phyloP scores from a whole-genome alignment of 1,140 invertebrate genomes.

The Ephestia elutella region DNA sequence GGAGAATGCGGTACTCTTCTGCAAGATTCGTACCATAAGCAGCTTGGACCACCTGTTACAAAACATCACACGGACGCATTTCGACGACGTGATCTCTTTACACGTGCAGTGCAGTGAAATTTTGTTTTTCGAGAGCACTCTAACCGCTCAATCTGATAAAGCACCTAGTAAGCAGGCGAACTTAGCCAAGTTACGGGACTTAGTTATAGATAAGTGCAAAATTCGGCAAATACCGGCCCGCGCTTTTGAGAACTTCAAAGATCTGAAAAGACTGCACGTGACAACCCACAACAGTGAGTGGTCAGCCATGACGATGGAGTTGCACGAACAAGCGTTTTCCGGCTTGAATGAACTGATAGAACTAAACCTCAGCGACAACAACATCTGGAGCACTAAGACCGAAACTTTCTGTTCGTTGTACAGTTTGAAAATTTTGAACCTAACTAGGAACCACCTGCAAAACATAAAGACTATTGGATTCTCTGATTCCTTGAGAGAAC shows the following conservation, averaged over 20 bases:
- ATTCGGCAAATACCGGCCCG: slow-evolving; percentile 82
- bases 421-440: slow-evolving; percentile 81
- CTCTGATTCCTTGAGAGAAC: slow-evolving; percentile 75
- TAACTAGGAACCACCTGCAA: slow-evolving; percentile 86
- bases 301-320: slow-evolving; percentile 84
- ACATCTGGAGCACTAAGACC: slow-evolving; percentile 84
- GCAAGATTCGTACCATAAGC: slow-evolving; percentile 68
- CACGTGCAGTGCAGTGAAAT: slow-evolving; percentile 86
- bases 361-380: slow-evolving; percentile 86
- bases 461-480: slow-evolving; percentile 83
- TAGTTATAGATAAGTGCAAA: slow-evolving; percentile 86
- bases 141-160: slow-evolving; percentile 62
- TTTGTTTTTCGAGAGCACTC: slow-evolving; percentile 84
- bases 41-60: slow-evolving; percentile 65
- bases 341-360: slow-evolving; percentile 80
- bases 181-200: slow-evolving; percentile 76
- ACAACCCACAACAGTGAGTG: slow-evolving; percentile 87
- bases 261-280: slow-evolving; percentile 80
- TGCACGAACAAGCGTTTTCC: slow-evolving; percentile 81
- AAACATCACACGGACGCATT: slow-evolving; percentile 60
- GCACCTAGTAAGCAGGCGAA: slow-evolving; percentile 55
- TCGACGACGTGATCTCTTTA: slow-evolving; percentile 77
- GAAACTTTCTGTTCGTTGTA: slow-evolving; percentile 84
- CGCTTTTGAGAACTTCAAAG: slow-evolving; percentile 79
- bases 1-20: slow-evolving; percentile 63